Base-by-base conservation (phyloP, 2,797 vertebrate genomes). In the Echiichthys vipera region DNA sequence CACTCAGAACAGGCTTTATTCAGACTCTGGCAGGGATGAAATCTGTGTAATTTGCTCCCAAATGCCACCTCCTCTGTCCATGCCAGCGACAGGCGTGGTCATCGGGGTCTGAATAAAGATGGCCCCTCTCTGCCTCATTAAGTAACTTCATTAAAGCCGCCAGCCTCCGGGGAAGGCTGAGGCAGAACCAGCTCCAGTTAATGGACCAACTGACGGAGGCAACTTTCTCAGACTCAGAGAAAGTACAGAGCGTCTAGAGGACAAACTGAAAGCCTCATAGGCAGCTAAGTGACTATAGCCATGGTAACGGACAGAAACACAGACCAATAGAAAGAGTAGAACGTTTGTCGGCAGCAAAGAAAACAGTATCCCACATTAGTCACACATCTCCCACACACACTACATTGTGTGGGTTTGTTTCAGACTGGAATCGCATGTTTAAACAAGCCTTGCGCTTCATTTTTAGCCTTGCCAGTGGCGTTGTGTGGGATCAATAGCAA, bases 1-100 rank as follows among this genome's bases (percentile, higher is more conserved):
- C 93, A 94, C 86, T 86, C 83, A 86, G 77, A 88, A 83, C 84
- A 65, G 84, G 86, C 89, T 90, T 91, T 90, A 93, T 92, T 90
- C 89, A 92, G 73, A 65, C 34, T 76, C 73, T 93, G 92, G 92
- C 95, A 95, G 84, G 94, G 93, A 93, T 93, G 92, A 95, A 95
- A 95, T 95, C 86, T 83, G 84, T 89, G 91, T 95, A 92, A 95
- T 95, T 94, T 94, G 91, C 83, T 86, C 81, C 80, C 86, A 84
- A 90, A 92, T 91, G 90, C 88, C 87, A 77, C 78, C 71, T 85
- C 74, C 67, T 92, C 84, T 77, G 71, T 91, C 81, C 71, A 63
- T 91, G 91, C 88, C 89, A 91, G 88, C 15, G 58, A 68, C 90
- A 88, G 92, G 91, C 90, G 88, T 91, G 92, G 92, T 90, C 88